phyloP scores from a whole-genome alignment of 2,113 vertebrate genomes.

The Piaya cayana region DNA sequence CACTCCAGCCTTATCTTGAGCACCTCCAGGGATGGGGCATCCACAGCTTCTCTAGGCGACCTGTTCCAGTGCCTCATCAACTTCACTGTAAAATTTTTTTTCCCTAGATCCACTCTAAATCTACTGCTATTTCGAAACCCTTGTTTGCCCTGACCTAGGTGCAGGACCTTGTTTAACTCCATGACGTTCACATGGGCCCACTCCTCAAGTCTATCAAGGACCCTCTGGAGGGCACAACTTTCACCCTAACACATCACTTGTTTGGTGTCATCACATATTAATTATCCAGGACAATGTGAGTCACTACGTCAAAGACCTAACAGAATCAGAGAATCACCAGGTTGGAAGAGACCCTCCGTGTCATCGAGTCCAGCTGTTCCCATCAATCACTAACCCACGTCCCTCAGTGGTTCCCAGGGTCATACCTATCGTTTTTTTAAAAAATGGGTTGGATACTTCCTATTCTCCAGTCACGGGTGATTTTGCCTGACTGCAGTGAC shows the following conservation, averaged over 20 bases:
- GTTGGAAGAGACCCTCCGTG: too few relatives aligned
- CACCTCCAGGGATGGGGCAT: neutral
- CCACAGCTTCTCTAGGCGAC: neutral
- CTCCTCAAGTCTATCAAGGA: neutral
- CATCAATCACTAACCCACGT: too few relatives aligned
- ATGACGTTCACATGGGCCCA: neutral
- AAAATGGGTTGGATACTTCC: fast-evolving
- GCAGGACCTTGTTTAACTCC: neutral
- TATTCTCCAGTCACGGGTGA: neutral
- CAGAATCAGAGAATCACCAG: neutral
- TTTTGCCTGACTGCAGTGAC: neutral
- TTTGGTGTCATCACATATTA: neutral
- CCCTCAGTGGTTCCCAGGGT: neutral
- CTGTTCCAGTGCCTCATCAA: neutral
- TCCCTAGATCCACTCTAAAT: neutral
- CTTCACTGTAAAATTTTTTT: neutral
- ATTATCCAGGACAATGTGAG: neutral
- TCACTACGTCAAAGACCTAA: neutral
- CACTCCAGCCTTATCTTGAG: neutral
- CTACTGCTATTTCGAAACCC: neutral
- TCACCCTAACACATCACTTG: neutral
- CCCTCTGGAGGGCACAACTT: neutral
- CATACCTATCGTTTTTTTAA: neutral
- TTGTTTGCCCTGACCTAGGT: neutral
- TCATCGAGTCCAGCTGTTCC: too few relatives aligned